Percentiles rank a stretch among this genome's conserved stretches.
Conservation (phyloP, 2,113 vertebrate species). For the Pavo muticus region DNA sequence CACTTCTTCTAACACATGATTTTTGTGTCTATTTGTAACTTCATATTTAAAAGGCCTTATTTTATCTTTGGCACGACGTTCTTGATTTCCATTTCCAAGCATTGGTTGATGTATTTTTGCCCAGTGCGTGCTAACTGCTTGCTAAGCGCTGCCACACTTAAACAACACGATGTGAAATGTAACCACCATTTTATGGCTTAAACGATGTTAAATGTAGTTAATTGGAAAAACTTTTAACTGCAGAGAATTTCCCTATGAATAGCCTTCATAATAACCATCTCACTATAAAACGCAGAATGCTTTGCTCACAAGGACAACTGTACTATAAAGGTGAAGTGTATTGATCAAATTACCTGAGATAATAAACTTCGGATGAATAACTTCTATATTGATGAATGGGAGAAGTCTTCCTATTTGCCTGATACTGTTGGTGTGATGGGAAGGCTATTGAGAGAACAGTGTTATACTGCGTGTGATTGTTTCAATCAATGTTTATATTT, state of each 20-base stretch:
- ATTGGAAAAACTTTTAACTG: constrained; percentile 76
- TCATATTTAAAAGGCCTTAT: not conserved
- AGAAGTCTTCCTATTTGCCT: constrained; percentile 38
- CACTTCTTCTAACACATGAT: not conserved
- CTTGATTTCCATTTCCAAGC: not conserved
- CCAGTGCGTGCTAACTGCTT: constrained; percentile 6
- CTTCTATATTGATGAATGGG: constrained; percentile 71
- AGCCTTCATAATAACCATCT: constrained; percentile 71
- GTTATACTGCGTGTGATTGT: not conserved
- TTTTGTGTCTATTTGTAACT: not conserved
- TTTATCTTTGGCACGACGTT: not conserved
- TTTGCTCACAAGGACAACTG: constrained; percentile 73
- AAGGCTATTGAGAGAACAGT: not conserved
- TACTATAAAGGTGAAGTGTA: constrained; percentile 75
- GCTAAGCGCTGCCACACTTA: not conserved
- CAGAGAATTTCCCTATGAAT: constrained; percentile 69
- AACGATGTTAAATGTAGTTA: constrained; percentile 71
- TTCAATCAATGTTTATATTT: constrained; percentile 32
- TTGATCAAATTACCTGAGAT: constrained; percentile 75
- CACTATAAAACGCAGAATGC: constrained; percentile 71
- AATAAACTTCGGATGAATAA: constrained; percentile 74
- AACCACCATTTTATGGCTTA: constrained; percentile 51
- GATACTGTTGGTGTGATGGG: not conserved
- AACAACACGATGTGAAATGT: constrained; percentile 40
- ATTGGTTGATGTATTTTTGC: constrained; percentile 6